Percentiles rank a stretch among this genome's conserved stretches.
phyloP scores from a whole-genome alignment of 2,113 vertebrate genomes.

The Pseudopodoces humilis region DNA sequence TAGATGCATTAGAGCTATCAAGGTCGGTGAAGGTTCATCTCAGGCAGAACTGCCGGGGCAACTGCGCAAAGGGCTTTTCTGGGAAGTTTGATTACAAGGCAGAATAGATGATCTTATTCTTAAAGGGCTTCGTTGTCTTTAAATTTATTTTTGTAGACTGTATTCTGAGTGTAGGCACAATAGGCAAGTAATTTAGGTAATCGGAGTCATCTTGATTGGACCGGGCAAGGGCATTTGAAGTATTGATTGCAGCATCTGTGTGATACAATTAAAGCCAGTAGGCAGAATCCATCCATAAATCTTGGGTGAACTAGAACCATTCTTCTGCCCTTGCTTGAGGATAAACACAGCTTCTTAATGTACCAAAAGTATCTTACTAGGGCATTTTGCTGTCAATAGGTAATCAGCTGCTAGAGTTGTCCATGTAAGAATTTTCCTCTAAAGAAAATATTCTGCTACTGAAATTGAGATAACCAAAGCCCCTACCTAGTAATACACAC shows the following conservation, averaged over 20 bases:
- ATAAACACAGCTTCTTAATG: not conserved
- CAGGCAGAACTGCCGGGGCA: not conserved
- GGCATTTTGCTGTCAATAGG: not conserved
- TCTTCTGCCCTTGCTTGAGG: conserved; percentile 11
- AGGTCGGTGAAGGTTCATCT: not conserved
- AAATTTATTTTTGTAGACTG: conserved; percentile 10
- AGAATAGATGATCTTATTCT: not conserved
- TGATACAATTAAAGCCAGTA: conserved; percentile 43
- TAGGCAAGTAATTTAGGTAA: conserved; percentile 44
- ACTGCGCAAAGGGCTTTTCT: not conserved
- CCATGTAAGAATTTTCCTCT: not conserved
- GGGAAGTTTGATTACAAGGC: not conserved
- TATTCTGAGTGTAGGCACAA: not conserved
- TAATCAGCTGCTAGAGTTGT: conserved; percentile 8
- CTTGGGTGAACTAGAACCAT: conserved; percentile 18
- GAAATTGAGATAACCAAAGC: not conserved
- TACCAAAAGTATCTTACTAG: not conserved
- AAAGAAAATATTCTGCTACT: not conserved
- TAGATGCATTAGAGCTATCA: fast-evolving
- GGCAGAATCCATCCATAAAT: conserved; percentile 39
- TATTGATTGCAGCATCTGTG: conserved; percentile 33
- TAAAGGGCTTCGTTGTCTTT: not conserved
- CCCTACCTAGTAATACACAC: not conserved
- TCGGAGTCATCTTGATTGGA: conserved; percentile 43
- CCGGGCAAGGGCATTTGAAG: conserved; percentile 31